Percentiles rank a stretch among this genome's conserved stretches.
Conservation (phyloP, 2,797 vertebrate genomes). For the Myoxocephalus aenaeus region DNA sequence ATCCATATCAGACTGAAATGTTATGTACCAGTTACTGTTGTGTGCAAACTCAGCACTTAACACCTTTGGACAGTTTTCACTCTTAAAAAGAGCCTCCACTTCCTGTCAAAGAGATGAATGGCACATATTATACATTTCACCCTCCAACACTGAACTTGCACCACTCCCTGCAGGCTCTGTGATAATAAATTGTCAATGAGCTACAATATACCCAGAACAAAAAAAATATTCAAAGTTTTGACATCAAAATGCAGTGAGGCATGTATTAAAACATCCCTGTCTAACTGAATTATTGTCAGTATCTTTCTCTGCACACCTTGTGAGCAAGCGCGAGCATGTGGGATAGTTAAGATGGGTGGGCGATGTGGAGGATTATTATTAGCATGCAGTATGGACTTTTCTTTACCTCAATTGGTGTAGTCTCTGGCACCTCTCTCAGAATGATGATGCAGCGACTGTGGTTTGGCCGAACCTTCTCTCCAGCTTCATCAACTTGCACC, state of each 20-base stretch:
- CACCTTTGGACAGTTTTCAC: slow-evolving; percentile 94
- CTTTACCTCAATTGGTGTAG: slow-evolving; percentile 94
- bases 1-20: slow-evolving; percentile 97
- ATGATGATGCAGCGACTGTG: slow-evolving; percentile 98
- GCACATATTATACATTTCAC: background rate
- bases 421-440: slow-evolving; percentile 95
- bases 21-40: slow-evolving; percentile 99
- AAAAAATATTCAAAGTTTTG: background rate
- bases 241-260: background rate
- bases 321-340: background rate
- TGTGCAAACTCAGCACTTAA: slow-evolving; percentile 98
- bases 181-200: background rate
- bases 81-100: slow-evolving; percentile 94
- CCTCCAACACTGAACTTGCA: background rate
- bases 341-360: slow-evolving; percentile 5
- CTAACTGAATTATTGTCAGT: background rate
- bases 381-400: background rate
- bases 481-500: slow-evolving; percentile 97
- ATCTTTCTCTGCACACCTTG: background rate
- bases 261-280: background rate
- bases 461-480: slow-evolving; percentile 97
- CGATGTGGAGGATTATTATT: background rate
- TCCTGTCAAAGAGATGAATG: slow-evolving; percentile 83
- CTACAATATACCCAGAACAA: background rate
- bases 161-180: background rate